Percentiles rank a stretch among this genome's conserved stretches.
phyloP scores from a whole-genome alignment of 2,113 vertebrate genomes.

The Larimichthys crocea region DNA sequence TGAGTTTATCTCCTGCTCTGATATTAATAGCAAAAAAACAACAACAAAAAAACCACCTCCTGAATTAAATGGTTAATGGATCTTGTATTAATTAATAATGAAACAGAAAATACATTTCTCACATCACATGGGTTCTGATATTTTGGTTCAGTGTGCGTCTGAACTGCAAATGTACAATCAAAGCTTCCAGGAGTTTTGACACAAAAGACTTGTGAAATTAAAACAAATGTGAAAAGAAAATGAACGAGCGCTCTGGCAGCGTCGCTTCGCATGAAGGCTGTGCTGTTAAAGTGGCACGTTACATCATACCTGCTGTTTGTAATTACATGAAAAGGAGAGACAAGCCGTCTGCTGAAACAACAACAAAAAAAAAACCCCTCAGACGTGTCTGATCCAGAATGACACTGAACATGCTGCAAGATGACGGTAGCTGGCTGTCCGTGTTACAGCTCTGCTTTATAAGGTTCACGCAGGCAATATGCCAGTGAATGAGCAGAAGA shows the following conservation, averaged over 20 bases:
- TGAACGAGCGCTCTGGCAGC: not conserved
- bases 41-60: slow-evolving; percentile 2
- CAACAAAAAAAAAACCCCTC: not conserved
- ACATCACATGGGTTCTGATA: not conserved
- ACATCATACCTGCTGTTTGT: slow-evolving; percentile 25
- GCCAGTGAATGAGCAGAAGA: not conserved
- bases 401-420: not conserved
- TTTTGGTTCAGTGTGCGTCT: not conserved
- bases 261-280: not conserved
- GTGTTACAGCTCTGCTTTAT: not conserved
- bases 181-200: not conserved
- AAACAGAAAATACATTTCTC: not conserved
- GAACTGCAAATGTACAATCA: slow-evolving; percentile 25
- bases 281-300: slow-evolving; percentile 15
- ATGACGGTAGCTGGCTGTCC: not conserved
- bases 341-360: not conserved
- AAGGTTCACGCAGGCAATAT: not conserved
- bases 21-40: slow-evolving; percentile 9
- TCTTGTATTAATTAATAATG: not conserved
- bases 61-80: slow-evolving; percentile 7
- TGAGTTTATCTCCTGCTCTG: slow-evolving; percentile 22
- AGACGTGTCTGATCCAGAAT: not conserved
- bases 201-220: not conserved
- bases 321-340: slow-evolving; percentile 21
- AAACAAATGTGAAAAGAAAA: slow-evolving; percentile 14